phyloP scores from a whole-genome alignment of 2,113 vertebrate genomes.

The Ariopsis seemanni region DNA sequence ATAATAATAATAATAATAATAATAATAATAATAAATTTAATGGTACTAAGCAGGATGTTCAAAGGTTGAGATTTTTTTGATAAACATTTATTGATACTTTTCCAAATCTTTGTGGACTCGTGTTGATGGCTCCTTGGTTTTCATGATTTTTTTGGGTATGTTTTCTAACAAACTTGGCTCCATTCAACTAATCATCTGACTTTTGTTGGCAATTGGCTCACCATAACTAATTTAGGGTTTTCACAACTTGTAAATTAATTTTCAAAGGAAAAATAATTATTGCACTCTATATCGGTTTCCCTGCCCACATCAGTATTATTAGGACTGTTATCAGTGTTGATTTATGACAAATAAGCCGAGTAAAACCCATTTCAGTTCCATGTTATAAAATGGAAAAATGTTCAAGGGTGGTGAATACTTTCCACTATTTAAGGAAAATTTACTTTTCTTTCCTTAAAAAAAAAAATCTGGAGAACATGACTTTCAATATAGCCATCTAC shows the following conservation, averaged over 20 bases:
- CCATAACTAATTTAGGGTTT: background rate
- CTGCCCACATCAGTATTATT: background rate
- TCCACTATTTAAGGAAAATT: background rate
- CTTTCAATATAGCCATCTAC: background rate
- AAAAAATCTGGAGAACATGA: background rate
- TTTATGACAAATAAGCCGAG: background rate
- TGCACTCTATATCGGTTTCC: no score
- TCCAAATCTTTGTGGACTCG: background rate
- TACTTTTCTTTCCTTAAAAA: background rate
- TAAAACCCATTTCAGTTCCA: background rate
- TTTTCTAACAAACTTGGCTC: background rate
- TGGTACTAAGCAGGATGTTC: background rate
- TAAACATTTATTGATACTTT: background rate
- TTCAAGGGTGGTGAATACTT: background rate
- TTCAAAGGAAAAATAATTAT: background rate
- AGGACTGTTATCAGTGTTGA: background rate
- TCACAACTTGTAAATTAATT: background rate
- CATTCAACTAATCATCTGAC: background rate
- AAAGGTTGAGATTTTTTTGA: background rate
- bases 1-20: no score
- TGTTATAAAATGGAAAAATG: background rate
- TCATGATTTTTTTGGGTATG: no score
- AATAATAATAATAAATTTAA: background rate
- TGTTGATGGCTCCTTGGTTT: background rate
- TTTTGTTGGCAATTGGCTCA: background rate